Evolutionary conservation across 2,797 vertebrate species (phyloP).

Genomic region (Enteromius unitaeniatus): DNA sequence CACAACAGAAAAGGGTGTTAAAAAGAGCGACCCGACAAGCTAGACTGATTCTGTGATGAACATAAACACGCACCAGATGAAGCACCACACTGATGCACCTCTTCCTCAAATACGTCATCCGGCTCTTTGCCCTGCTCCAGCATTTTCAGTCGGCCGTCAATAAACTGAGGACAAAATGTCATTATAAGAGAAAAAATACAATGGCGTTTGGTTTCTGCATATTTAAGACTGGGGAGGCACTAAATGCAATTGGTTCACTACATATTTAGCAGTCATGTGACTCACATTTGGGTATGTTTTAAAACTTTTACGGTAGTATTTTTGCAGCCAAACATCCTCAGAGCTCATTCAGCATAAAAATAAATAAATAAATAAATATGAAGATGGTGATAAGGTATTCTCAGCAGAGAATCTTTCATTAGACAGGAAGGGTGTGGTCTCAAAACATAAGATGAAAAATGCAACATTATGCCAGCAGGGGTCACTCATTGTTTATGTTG

Average conservation of each 20-base stretch:
- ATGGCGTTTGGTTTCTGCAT: not conserved
- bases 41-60: not conserved
- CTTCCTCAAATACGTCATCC: conserved; percentile 88
- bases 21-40: not conserved
- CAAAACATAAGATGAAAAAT: no score
- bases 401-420: no score
- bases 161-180: conserved; percentile 77
- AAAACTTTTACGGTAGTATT: not conserved
- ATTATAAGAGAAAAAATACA: not conserved
- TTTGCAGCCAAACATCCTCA: not conserved
- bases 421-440: no score
- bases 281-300: not conserved
- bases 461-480: no score
- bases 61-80: conserved; percentile 74
- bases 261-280: not conserved
- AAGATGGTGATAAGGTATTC: no score
- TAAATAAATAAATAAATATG: no score
- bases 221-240: not conserved
- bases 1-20: not conserved
- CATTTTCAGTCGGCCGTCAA: conserved; percentile 84
- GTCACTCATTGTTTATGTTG: no score
- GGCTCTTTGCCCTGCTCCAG: conserved; percentile 81
- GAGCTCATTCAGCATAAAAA: not conserved
- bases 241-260: not conserved
- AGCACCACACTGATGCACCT: conserved; percentile 77